Evolutionary conservation across 1,140 invertebrate species (phyloP).

Genomic region (Bombus polaris): DNA sequence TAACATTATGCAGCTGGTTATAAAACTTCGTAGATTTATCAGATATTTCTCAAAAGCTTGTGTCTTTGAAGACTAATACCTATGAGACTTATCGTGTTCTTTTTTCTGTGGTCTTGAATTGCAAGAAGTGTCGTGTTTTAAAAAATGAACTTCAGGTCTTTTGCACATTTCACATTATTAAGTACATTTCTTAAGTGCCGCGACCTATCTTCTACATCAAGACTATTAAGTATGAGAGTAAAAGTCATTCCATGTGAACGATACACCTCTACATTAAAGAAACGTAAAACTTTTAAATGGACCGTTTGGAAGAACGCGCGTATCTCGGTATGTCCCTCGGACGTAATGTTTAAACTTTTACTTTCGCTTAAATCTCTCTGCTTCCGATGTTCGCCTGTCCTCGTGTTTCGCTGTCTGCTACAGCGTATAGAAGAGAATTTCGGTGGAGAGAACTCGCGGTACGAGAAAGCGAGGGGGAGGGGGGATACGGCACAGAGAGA

Average conservation of each 20-base stretch:
- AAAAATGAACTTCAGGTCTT: too few relatives aligned
- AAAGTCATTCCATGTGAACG: not conserved
- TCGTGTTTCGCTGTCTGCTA: slow-evolving; percentile 31
- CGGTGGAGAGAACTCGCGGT: slow-evolving; percentile 54
- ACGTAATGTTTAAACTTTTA: slow-evolving; percentile 26
- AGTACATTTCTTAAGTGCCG: too few relatives aligned
- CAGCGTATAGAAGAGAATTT: slow-evolving; percentile 40
- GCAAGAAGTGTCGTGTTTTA: not conserved
- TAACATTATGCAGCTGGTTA: too few relatives aligned
- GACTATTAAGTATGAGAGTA: too few relatives aligned
- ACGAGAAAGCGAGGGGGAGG: slow-evolving; percentile 51
- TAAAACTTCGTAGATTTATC: too few relatives aligned
- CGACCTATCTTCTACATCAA: too few relatives aligned
- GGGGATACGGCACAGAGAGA: slow-evolving; percentile 36
- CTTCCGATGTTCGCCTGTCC: not conserved
- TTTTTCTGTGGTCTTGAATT: not conserved
- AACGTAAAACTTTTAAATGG: slow-evolving; percentile 20
- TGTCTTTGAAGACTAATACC: too few relatives aligned
- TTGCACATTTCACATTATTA: too few relatives aligned
- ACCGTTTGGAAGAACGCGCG: not conserved
- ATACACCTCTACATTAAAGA: slow-evolving; percentile 9
- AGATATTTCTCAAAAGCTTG: too few relatives aligned
- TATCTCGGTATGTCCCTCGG: not conserved
- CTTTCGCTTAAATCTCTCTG: slow-evolving; percentile 1
- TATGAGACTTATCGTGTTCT: too few relatives aligned